Percentiles rank a stretch among this genome's conserved stretches.
These are phyloP conservation scores for Condylura cristata DNA, from an alignment of 2,113 vertebrate genomes.

Conservation along the genomic window DNA sequence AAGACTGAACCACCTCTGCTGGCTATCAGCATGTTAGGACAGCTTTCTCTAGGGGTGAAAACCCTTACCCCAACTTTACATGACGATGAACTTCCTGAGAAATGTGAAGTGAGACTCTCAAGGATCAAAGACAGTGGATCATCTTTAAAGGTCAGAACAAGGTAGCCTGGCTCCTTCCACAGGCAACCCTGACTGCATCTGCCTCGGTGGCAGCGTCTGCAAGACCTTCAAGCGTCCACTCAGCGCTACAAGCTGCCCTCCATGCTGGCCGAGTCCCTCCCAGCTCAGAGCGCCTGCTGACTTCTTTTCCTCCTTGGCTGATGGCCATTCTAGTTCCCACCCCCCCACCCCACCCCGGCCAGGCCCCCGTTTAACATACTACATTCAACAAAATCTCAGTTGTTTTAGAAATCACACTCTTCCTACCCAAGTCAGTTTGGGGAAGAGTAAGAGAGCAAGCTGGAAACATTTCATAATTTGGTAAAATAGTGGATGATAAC, in stretches of 20 bases:
- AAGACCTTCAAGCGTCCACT: too few relatives aligned
- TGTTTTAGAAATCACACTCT: background rate
- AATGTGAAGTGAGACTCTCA: background rate
- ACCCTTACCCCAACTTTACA: background rate
- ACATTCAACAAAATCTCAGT: background rate
- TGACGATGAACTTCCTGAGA: background rate
- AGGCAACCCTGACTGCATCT: background rate
- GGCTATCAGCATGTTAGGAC: background rate
- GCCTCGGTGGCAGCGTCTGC: background rate
- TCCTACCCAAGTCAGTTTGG: background rate
- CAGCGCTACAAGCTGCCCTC: too few relatives aligned
- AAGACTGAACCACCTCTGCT: background rate
- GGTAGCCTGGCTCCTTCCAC: background rate
- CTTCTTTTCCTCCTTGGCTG: background rate
- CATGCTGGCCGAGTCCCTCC: background rate
- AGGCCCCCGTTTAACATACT: background rate
- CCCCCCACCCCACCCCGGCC: too few relatives aligned
- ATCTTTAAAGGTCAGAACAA: background rate
- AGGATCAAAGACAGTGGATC: background rate
- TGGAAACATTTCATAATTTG: constrained; percentile 1
- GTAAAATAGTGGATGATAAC: background rate
- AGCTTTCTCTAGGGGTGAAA: background rate
- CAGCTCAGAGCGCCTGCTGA: background rate
- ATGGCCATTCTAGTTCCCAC: background rate
- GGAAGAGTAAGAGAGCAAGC: background rate